Conservation (phyloP, 2,888 invertebrate genomes). For the Conistra vaccinii region DNA sequence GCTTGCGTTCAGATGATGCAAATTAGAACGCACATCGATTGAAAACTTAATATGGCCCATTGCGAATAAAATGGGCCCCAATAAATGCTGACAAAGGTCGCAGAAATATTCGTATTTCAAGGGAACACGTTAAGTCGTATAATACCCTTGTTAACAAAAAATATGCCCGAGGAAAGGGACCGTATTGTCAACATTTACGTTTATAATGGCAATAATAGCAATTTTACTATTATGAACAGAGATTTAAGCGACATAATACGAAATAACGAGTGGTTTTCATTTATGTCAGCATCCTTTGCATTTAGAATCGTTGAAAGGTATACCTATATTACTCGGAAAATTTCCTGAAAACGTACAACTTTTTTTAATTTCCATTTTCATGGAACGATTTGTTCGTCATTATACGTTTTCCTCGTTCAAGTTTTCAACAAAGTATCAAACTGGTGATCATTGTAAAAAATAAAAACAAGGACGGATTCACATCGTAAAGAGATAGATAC, state of each 20-base stretch:
- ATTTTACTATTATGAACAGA: conserved; percentile 62
- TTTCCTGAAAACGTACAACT: conserved; percentile 21
- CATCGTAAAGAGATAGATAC: neutral
- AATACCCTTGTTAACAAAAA: conserved; percentile 78
- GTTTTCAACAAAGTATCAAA: conserved; percentile 28
- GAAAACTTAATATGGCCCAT: conserved; percentile 51
- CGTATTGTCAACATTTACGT: conserved; percentile 71
- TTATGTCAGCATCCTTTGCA: conserved; percentile 23
- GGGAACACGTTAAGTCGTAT: conserved; percentile 70
- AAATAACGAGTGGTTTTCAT: conserved; percentile 42
- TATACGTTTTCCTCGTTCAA: conserved; percentile 44
- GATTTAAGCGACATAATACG: conserved; percentile 41
- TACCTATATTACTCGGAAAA: conserved; percentile 3
- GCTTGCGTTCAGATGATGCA: conserved; percentile 69
- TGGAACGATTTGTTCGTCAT: conserved; percentile 45
- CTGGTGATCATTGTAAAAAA: conserved; percentile 30
- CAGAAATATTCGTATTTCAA: conserved; percentile 68
- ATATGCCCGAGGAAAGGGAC: conserved; percentile 67
- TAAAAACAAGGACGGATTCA: neutral
- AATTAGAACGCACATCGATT: conserved; percentile 66
- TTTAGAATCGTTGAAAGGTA: conserved; percentile 19
- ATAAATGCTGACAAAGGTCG: conserved; percentile 74
- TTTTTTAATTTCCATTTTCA: conserved; percentile 44
- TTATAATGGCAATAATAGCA: conserved; percentile 70
- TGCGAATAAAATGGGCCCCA: conserved; percentile 64